Evolutionary conservation across 2,888 invertebrate genomes (phyloP), one percentile per base, ranked within the genome.

Genomic region (Cylindroiulus punctatus): DNA sequence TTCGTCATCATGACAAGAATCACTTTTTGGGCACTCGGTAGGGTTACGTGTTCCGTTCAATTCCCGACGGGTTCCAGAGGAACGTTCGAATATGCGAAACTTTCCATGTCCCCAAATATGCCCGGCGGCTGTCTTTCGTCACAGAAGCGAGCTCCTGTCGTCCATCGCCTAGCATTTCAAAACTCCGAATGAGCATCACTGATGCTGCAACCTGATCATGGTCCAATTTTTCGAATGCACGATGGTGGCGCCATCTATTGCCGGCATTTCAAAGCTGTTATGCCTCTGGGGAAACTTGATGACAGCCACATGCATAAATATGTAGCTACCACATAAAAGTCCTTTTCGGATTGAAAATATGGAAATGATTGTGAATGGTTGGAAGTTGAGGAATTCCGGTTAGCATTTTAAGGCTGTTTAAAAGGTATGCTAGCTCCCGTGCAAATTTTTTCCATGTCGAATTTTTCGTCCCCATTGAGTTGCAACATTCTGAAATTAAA

Each of bases 121-220:
- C 65, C 65, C 65, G 26, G 65, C 22, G 65, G 65, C 22, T 7
- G 26, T 7, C 22, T 65, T 65, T 26, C 22, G 65, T 12, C n/a
- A 65, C 26, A 22, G 65, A 65, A 65, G 12, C 65, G 26, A 26
- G 4, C 65, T 65, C 26, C 65, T 5, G 10, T 10, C 65, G 12
- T 22, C 65, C 65, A 22, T 22, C 65, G 8, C 65, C 1, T 22
- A 65, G 3, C 65, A 65, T 65, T 65, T 65, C 65, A 22, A 65
- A 65, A 65, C 65, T 65, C 65, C 19, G 65, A 65, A 65, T 65
- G 65, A 65, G 26, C 65, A 7, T 65, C 65, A 12, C 22, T 65
- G 26, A 65, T 65, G 65, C 22, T 65, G 26, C 65, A 22, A 26
- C 65, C 65, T 65, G n/a, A n/a, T 65, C 65, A 65, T 26, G 65